Conservation (phyloP, 2,888 invertebrate genomes). For the Stenolophus ochropezus region DNA sequence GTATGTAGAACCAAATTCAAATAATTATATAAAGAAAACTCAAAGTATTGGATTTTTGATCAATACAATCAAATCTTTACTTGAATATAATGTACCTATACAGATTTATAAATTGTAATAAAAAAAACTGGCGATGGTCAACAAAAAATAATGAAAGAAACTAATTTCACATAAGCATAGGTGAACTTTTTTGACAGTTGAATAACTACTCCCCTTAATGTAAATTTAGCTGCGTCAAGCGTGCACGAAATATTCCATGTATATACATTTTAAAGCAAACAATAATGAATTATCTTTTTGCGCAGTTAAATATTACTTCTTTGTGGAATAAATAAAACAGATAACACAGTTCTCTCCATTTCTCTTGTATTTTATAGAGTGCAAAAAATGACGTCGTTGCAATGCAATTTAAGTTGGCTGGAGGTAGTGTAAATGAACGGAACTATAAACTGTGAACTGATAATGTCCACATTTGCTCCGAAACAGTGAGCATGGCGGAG, state of each 20-base stretch:
- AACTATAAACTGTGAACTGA: constrained; percentile 45
- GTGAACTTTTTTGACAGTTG: no score
- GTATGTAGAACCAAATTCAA: no score
- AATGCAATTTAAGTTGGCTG: constrained; percentile 29
- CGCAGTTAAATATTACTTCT: neutral
- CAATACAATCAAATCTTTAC: no score
- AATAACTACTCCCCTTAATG: no score
- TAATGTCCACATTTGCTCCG: constrained; percentile 32
- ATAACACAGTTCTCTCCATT: neutral
- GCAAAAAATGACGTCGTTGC: neutral
- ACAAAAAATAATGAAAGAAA: no score
- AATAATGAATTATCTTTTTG: neutral
- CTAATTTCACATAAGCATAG: no score
- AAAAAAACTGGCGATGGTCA: no score
- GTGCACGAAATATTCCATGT: neutral
- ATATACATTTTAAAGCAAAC: neutral
- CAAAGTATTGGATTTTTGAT: no score
- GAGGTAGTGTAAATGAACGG: constrained; percentile 39
- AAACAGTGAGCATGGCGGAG: constrained; percentile 24
- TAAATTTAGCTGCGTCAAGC: no score
- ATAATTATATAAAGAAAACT: no score
- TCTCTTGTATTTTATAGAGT: constrained; percentile 2
- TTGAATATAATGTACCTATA: no score
- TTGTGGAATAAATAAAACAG: neutral
- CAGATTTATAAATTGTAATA: no score